Base-by-base conservation (phyloP, 2,888 invertebrate species). In the Pecten maximus region DNA sequence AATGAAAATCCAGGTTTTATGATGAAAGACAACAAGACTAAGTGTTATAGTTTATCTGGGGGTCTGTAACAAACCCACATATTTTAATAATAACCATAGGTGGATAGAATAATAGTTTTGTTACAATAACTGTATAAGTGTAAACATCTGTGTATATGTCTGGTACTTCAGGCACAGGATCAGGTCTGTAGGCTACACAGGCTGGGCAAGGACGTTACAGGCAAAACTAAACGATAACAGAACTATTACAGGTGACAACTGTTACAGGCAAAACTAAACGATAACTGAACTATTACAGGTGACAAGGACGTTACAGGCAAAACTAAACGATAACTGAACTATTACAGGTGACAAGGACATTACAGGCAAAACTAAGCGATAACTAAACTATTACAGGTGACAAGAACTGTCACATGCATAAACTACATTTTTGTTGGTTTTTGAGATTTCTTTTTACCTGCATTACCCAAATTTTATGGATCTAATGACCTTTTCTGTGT, bases 61-160 rank as follows among this genome's bases (percentile, higher is more conserved):
- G 74, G 74, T 35, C 19, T 15, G 54, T 35, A 74, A 74, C 28
- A 74, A 28, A 12, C 35, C 74, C 74, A 0, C 74, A 74, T 19
- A 74, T 74, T 74, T 74, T 74, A 74, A 74, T 74, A 35, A 74
- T 74, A 74, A 74, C 74, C 74, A 35, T 74, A 15, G 35, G 35
- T 74, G 28, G 74, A 74, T 74, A 74, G 19, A 54, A 54, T 54
- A 54, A 23, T 23, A 54, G n/a, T 54, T 54, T 23, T 54, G 19
- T 19, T 54, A 54, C 54, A 54, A 54, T 54, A 54, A n/a, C 23
- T 54, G 50, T 50, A n/a, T 54, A 48, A 48, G 60, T 60, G n/a
- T 60, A 74, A 35, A 23, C 10, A 74, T 74, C 28, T 74, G 74
- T 54, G 54, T 54, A 54, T 74, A 74, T 35, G 74, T 74, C 74